Base-by-base conservation (phyloP, 2,113 vertebrate species). In the Syngnathoides biaculeatus region DNA sequence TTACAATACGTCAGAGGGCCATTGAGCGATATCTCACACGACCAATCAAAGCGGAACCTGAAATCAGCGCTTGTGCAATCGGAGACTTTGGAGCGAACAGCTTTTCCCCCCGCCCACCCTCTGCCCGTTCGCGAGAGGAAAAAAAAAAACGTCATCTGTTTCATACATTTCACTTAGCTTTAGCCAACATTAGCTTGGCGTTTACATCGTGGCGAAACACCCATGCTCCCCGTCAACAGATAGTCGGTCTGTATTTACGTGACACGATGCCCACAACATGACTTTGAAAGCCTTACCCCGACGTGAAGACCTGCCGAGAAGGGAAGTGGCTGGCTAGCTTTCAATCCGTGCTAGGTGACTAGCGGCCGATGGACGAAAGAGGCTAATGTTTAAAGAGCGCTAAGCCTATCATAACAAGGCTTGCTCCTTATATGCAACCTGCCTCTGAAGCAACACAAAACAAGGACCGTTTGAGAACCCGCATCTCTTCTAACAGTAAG, bases 121-220 rank as follows among this genome's bases (percentile, higher is more conserved):
- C 30, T 79, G 72, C 73, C 71, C 64, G 69, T 79, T 75, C n/a
- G n/a, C n/a, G n/a, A n/a, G n/a, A n/a, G n/a, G n/a, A n/a, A n/a
- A 69, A 87, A 81, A 73, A 80, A 83, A 80, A 87, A 92, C 91
- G 91, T 93, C 91, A 92, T 89, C 84, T 79, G 84, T 74, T 67
- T 89, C 71, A 85, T 88, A 84, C 84, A 69, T 75, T 83, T 89
- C 84, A 89, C 86, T 71, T 90, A 87, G 90, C 87, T 68, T 86
- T 87, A 89, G 89, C 90, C 55, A 43, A 75, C 82, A 79, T 80
- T 85, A 88, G 86, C 87, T 79, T 58, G 67, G 20, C 60, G 71
- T 64, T 73, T 61, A 72, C 55, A 43, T 50, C 57, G 47, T 39
- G 1, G 13, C 39, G 42, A 66, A 61, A 58, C 65, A 48, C 43